A percentile compares a stretch with the other conserved stretches of the same genome.
phyloP scores from a whole-genome alignment of 2,797 vertebrate genomes.

The Myripristis murdjan region DNA sequence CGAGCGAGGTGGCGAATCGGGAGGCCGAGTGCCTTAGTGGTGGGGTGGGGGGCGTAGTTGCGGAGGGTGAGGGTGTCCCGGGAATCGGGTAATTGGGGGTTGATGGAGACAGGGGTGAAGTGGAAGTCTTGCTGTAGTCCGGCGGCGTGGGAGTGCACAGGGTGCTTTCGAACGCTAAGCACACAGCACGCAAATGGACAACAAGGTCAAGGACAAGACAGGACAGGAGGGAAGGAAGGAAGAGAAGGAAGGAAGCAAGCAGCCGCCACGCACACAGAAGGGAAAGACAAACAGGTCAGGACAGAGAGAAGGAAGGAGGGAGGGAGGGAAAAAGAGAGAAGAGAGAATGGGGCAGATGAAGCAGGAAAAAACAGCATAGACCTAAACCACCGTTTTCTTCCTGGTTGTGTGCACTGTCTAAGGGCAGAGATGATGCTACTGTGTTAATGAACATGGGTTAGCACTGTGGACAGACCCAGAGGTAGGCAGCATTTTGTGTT shows the following conservation, averaged over 20 bases:
- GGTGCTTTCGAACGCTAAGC: slow-evolving; percentile 95
- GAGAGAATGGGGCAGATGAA: slow-evolving; percentile 97
- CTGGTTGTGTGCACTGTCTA: slow-evolving; percentile 26
- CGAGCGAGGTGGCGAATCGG: slow-evolving; percentile 95
- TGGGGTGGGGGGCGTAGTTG: slow-evolving; percentile 92
- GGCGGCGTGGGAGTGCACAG: slow-evolving; percentile 91
- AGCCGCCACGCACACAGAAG: slow-evolving; percentile 81
- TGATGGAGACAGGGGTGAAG: slow-evolving; percentile 87
- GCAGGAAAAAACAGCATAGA: slow-evolving; percentile 94
- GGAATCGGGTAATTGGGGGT: slow-evolving; percentile 84
- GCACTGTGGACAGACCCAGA: slow-evolving; percentile 39
- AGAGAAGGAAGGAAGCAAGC: slow-evolving; percentile 77
- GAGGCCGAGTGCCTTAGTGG: slow-evolving; percentile 96
- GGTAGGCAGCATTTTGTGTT: slow-evolving; percentile 28
- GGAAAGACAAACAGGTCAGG: slow-evolving; percentile 88
- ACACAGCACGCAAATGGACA: slow-evolving; percentile 77
- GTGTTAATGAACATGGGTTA: slow-evolving; percentile 72
- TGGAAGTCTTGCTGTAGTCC: slow-evolving; percentile 91
- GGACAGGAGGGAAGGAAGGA: slow-evolving; percentile 76
- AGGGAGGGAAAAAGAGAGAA: slow-evolving; percentile 66
- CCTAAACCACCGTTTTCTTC: slow-evolving; percentile 59
- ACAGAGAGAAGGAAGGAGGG: slow-evolving; percentile 82
- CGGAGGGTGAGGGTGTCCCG: slow-evolving; percentile 84
- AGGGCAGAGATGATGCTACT: slow-evolving; percentile 28
- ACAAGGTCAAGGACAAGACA: slow-evolving; percentile 49